Conservation (phyloP, 2,113 vertebrate genomes). For the Triplophysa dalaica region DNA sequence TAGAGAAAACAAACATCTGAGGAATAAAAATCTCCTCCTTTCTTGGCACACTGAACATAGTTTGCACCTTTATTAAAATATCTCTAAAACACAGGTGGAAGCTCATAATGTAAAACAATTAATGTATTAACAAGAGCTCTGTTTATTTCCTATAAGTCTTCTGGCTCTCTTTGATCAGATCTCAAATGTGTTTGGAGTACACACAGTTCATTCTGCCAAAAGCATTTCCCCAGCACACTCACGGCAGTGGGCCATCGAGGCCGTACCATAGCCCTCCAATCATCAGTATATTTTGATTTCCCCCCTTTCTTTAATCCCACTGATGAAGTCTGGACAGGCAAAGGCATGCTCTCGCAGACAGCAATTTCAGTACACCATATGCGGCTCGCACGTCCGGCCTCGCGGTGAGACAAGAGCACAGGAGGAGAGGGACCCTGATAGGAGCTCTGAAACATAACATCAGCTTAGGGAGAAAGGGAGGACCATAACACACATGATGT, state of each 20-base stretch:
- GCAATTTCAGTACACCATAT: slow-evolving; percentile 98
- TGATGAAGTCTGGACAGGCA: slow-evolving; percentile 99
- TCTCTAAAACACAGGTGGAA: too few species aligned
- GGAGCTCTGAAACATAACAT: slow-evolving; percentile 50
- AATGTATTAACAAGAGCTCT: too few species aligned
- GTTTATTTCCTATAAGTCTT: too few species aligned
- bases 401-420: slow-evolving; percentile 78
- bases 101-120: too few species aligned
- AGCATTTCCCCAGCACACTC: slow-evolving; percentile 44
- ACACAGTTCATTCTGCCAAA: background rate
- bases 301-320: slow-evolving; percentile 93
- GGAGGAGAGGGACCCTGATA: slow-evolving; percentile 40
- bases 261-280: slow-evolving; percentile 62
- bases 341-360: slow-evolving; percentile 97
- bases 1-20: too few species aligned
- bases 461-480: slow-evolving; percentile 53
- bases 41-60: too few species aligned
- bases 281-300: slow-evolving; percentile 89
- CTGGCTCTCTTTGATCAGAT: slow-evolving; percentile 55
- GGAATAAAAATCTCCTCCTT: too few species aligned
- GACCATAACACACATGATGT: slow-evolving; percentile 69
- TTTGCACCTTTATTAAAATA: too few species aligned
- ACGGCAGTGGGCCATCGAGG: slow-evolving; percentile 60
- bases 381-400: slow-evolving; percentile 93
- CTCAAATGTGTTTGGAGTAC: slow-evolving; percentile 67